phyloP scores from a whole-genome alignment of 2,797 vertebrate species.

The Scleropages formosus region DNA sequence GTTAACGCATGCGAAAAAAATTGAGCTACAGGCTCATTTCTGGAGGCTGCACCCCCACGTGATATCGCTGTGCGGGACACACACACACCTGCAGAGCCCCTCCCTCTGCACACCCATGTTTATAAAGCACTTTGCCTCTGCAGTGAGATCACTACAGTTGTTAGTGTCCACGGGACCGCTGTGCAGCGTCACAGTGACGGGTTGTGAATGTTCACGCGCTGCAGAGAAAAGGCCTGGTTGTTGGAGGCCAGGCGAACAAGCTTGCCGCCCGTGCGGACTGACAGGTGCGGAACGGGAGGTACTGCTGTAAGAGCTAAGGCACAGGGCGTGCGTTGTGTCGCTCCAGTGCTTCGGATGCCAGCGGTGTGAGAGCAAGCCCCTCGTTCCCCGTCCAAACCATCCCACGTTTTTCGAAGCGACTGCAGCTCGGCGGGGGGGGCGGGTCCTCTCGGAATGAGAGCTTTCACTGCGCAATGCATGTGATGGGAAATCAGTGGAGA shows the following conservation, averaged over 20 bases:
- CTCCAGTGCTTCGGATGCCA: neutral
- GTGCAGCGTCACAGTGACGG: slow-evolving; percentile 23
- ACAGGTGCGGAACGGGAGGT: too few relatives aligned
- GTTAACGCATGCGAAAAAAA: neutral
- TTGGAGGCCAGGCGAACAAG: neutral
- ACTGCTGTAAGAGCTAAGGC: too few relatives aligned
- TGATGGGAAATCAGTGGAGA: neutral
- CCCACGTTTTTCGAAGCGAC: neutral
- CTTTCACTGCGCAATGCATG: neutral
- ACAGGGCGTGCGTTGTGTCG: neutral
- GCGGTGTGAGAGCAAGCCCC: neutral
- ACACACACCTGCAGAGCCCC: neutral
- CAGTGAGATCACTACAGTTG: neutral
- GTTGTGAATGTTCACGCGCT: neutral
- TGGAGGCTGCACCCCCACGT: neutral
- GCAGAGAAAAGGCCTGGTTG: neutral
- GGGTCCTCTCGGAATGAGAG: neutral
- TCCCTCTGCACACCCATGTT: neutral
- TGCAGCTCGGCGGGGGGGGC: neutral
- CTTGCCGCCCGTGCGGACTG: too few relatives aligned
- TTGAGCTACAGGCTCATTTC: neutral
- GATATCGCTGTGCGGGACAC: neutral
- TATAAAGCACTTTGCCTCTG: slow-evolving; percentile 4
- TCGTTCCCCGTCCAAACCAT: neutral
- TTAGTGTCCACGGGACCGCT: neutral